Conservation (phyloP, 2,888 invertebrate genomes). For the Parelbella ahira region DNA sequence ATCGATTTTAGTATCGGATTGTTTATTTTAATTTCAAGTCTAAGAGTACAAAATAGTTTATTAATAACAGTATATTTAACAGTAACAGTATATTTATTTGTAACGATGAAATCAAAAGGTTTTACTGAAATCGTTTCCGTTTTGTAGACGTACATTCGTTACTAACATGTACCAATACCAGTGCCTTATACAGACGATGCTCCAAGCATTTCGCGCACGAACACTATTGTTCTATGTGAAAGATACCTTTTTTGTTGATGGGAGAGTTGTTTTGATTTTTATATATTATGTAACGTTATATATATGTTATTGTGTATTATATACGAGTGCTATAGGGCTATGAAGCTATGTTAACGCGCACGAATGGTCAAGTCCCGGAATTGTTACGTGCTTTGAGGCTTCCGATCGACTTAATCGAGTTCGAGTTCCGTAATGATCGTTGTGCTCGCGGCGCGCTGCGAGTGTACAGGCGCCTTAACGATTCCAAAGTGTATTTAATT, state of each 20-base stretch:
- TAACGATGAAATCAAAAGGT: constrained; percentile 8
- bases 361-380: too few relatives aligned
- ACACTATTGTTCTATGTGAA: too few relatives aligned
- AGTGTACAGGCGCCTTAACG: not conserved
- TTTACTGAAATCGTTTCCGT: not conserved
- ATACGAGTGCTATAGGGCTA: too few relatives aligned
- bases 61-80: constrained; percentile 1
- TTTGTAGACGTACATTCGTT: constrained; percentile 11
- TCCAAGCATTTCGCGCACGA: too few relatives aligned
- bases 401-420: too few relatives aligned
- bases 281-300: too few relatives aligned
- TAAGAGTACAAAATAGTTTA: constrained; percentile 25
- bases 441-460: not conserved
- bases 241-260: too few relatives aligned
- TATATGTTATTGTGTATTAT: too few relatives aligned
- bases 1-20: not conserved
- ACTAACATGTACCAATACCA: constrained; percentile 39
- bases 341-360: too few relatives aligned
- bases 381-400: too few relatives aligned
- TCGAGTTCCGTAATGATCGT: not conserved
- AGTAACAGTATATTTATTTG: not conserved
- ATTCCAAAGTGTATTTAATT: constrained; percentile 20
- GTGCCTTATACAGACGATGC: constrained; percentile 51
- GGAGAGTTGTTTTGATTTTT: too few relatives aligned
- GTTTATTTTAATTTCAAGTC: constrained; percentile 8